Percentiles rank a stretch among this genome's conserved stretches.
Evolutionary conservation across 2,797 vertebrate genomes (phyloP).

Genomic region (Acanthis flammea): DNA sequence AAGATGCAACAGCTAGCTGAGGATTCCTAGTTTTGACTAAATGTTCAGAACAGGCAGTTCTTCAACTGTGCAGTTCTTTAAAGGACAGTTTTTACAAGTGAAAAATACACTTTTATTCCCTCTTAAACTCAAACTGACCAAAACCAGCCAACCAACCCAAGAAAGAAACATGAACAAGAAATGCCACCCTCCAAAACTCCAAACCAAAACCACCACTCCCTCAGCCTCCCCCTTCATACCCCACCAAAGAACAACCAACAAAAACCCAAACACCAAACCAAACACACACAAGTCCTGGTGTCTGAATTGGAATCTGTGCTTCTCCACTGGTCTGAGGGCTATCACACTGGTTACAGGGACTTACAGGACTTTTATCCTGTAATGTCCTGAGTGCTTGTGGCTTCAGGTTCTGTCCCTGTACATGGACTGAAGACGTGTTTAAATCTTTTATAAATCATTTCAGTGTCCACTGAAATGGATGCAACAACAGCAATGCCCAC

Average conservation of each 20-base stretch:
- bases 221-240: too few species aligned
- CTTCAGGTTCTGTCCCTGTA: background rate
- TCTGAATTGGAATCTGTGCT: background rate
- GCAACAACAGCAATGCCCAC: background rate
- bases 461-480: background rate
- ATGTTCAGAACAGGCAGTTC: background rate
- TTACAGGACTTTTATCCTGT: background rate
- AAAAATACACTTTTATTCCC: background rate
- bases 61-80: background rate
- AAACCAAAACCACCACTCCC: background rate
- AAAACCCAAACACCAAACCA: background rate
- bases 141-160: background rate
- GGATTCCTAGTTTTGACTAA: background rate
- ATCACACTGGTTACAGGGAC: background rate
- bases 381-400: background rate
- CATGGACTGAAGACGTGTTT: background rate
- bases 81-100: background rate
- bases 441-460: background rate
- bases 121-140: background rate
- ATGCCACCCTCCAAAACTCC: accelerated
- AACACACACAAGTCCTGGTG: background rate
- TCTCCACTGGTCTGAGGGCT: background rate
- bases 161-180: background rate
- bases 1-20: background rate
- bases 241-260: background rate